Percentiles rank a stretch among this genome's conserved stretches.
Evolutionary conservation across 2,888 invertebrate species (phyloP).

Genomic region (Drosophila atripex): DNA sequence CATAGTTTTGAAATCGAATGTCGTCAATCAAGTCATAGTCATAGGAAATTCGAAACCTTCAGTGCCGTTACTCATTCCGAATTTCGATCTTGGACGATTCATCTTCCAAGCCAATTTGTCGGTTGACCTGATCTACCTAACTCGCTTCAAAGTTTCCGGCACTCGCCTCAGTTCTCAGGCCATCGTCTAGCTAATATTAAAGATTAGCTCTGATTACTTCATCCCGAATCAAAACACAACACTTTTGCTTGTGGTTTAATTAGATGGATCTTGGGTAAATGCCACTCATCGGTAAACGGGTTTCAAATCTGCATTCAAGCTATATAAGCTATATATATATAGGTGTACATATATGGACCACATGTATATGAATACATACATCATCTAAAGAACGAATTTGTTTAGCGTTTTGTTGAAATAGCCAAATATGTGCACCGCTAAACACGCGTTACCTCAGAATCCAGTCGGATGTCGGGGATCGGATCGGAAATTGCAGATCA

Average conservation of each 20-base stretch:
- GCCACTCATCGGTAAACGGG: conserved; percentile 56
- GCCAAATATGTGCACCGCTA: conserved; percentile 30
- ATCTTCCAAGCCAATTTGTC: conserved; percentile 36
- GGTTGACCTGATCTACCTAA: conserved; percentile 39
- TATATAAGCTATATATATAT: conserved; percentile 3
- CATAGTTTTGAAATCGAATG: conserved; percentile 12
- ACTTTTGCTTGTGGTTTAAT: conserved; percentile 43
- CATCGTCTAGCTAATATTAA: conserved; percentile 23
- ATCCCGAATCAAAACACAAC: conserved; percentile 41
- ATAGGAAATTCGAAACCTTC: conserved; percentile 23
- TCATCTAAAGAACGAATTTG: conserved; percentile 23
- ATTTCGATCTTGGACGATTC: conserved; percentile 21
- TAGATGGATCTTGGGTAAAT: conserved; percentile 48
- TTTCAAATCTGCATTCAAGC: conserved; percentile 36
- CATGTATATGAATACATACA: conserved; percentile 1
- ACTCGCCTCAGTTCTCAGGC: conserved; percentile 54
- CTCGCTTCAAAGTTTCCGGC: conserved; percentile 68
- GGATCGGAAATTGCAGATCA: conserved; percentile 37
- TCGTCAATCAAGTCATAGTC: conserved; percentile 29
- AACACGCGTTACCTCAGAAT: conserved; percentile 26
- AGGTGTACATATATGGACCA: conserved; percentile 11
- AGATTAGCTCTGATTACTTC: conserved; percentile 64
- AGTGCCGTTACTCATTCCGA: conserved; percentile 18
- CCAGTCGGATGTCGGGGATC: conserved; percentile 26
- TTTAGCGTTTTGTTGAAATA: conserved; percentile 28